These are phyloP conservation scores for Calephelis perditalis DNA, from an alignment of 2,888 invertebrate genomes.

Conservation along the genomic window DNA sequence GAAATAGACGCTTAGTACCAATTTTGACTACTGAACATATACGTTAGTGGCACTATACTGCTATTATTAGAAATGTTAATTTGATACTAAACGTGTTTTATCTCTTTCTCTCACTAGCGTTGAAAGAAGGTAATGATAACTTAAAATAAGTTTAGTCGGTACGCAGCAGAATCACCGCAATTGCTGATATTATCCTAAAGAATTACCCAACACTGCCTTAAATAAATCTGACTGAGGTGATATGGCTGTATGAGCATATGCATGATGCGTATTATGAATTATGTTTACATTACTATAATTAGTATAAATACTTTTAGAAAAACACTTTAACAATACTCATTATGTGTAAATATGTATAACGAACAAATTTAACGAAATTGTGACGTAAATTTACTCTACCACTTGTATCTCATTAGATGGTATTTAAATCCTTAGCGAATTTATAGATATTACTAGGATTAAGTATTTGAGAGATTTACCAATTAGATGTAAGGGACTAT, in stretches of 20 bases:
- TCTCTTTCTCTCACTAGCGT: too few species aligned
- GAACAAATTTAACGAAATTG: conserved; percentile 52
- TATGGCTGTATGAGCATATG: conserved; percentile 8
- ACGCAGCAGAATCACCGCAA: too few species aligned
- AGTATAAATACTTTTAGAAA: conserved; percentile 27
- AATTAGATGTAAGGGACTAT: conserved; percentile 69
- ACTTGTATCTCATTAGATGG: conserved; percentile 77
- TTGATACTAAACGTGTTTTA: too few species aligned
- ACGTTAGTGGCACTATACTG: too few species aligned
- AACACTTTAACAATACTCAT: conserved; percentile 60
- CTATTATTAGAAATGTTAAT: too few species aligned
- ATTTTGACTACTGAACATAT: too few species aligned
- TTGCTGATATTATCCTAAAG: conserved; percentile 16
- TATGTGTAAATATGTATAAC: conserved; percentile 65
- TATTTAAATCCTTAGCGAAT: conserved; percentile 75
- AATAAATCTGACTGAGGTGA: conserved; percentile 35
- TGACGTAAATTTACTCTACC: conserved; percentile 67
- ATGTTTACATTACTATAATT: conserved; percentile 15
- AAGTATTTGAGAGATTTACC: conserved; percentile 74
- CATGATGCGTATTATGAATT: conserved; percentile 10
- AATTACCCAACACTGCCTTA: conserved; percentile 52
- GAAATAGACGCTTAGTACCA: too few species aligned
- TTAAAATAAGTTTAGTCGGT: too few species aligned
- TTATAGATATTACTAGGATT: conserved; percentile 66
- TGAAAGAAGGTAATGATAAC: too few species aligned